A percentile compares a stretch with the other conserved stretches of the same genome.
phyloP scores from a whole-genome alignment of 2,888 invertebrate species.

The Norana najaformis region DNA sequence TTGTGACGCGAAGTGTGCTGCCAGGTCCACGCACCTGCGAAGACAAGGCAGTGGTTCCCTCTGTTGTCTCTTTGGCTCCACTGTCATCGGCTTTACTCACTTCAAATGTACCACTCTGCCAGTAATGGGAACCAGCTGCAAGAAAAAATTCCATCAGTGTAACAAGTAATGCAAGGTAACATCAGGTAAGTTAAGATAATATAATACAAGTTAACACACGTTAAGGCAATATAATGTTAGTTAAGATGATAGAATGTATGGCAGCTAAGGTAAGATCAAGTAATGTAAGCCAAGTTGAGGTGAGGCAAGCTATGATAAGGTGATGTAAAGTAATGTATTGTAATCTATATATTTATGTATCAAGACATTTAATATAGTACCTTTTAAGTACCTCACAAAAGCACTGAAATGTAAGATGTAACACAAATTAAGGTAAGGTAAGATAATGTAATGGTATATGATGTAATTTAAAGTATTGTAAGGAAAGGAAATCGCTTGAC shows the following conservation, averaged over 20 bases:
- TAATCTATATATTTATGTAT: too few species aligned
- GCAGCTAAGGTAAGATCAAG: neutral
- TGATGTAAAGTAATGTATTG: too few species aligned
- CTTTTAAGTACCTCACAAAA: too few species aligned
- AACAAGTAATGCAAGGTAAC: neutral
- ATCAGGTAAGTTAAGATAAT: neutral
- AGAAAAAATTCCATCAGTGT: neutral
- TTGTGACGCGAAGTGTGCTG: conserved; percentile 82
- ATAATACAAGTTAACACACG: neutral
- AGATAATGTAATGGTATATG: neutral
- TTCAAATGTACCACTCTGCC: conserved; percentile 91
- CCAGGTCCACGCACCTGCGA: neutral
- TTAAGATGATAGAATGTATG: neutral
- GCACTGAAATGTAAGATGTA: too few species aligned
- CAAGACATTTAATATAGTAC: too few species aligned
- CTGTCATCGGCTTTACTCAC: conserved; percentile 83
- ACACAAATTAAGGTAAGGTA: neutral
- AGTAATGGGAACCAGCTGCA: conserved; percentile 85
- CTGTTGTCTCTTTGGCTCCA: conserved; percentile 14
- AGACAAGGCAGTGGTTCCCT: neutral
- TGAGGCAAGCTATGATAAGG: neutral
- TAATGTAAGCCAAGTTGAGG: neutral
- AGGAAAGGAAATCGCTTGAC: too few species aligned
- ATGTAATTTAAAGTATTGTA: too few species aligned
- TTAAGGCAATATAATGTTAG: neutral